A percentile compares a stretch with the other conserved stretches of the same genome.
Conservation (phyloP, 2,113 vertebrate species). For the Vireo altiloquus region DNA sequence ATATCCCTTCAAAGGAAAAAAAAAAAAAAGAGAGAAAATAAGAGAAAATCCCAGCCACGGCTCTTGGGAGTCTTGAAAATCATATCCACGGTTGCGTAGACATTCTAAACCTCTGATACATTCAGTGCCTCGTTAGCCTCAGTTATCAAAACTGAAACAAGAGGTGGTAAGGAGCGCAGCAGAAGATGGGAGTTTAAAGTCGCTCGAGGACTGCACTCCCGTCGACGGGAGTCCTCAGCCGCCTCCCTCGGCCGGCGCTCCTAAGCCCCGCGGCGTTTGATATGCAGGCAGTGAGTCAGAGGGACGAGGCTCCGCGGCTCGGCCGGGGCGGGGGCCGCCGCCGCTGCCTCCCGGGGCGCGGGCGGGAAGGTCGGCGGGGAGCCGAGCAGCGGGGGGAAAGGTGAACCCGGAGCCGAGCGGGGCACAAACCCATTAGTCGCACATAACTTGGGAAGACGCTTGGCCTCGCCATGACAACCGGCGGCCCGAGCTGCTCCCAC, state of each 20-base stretch:
- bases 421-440: slow-evolving; percentile 29
- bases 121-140: slow-evolving; percentile 12
- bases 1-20: not conserved
- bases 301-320: not conserved
- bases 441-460: slow-evolving; percentile 23
- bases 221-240: not conserved
- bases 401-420: slow-evolving; percentile 19
- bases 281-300: no score
- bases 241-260: not conserved
- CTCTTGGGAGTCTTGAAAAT: slow-evolving; percentile 43
- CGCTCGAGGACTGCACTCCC: slow-evolving; percentile 30
- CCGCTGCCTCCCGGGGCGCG: not conserved
- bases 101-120: not conserved
- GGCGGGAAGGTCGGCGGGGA: slow-evolving; percentile 3
- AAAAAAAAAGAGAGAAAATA: not conserved
- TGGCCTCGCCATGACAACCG: slow-evolving; percentile 45
- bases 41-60: not conserved
- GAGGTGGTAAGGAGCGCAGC: slow-evolving; percentile 31
- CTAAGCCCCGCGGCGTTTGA: not conserved
- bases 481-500: slow-evolving; percentile 17
- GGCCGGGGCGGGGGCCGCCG: not conserved
- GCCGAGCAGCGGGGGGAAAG: not conserved
- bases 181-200: slow-evolving; percentile 44
- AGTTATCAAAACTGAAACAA: not conserved
- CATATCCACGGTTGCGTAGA: not conserved